Evolutionary conservation across 2,113 vertebrate species (phyloP).

Genomic region (Trochalopteron elliotii): DNA sequence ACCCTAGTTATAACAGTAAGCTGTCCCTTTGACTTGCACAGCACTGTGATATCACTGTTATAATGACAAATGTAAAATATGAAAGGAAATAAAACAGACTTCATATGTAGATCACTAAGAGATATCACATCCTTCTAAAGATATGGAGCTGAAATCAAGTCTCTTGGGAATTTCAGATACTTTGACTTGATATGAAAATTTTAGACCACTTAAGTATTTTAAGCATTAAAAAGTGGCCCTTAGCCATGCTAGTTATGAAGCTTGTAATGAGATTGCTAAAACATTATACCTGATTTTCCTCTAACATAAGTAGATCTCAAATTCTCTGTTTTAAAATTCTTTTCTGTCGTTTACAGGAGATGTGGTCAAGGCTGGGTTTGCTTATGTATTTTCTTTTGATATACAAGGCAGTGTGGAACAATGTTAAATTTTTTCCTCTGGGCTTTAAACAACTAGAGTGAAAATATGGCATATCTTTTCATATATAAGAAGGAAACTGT

Average conservation of each 20-base stretch:
- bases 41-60: constrained; percentile 11
- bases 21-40: constrained; percentile 36
- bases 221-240: neutral
- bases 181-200: neutral
- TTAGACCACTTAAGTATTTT: constrained; percentile 32
- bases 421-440: constrained; percentile 32
- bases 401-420: constrained; percentile 16
- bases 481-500: neutral
- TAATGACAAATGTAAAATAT: constrained; percentile 25
- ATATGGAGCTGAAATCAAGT: neutral
- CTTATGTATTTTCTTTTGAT: constrained; percentile 35
- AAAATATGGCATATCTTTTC: constrained; percentile 36
- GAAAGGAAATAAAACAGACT: constrained; percentile 27
- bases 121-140: neutral
- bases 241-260: neutral
- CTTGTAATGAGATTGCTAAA: constrained; percentile 41
- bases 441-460: constrained; percentile 34
- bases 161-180: neutral
- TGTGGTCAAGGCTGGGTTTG: neutral
- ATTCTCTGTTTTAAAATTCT: constrained; percentile 30
- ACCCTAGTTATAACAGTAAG: neutral
- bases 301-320: constrained; percentile 15
- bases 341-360: constrained; percentile 31
- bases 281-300: constrained; percentile 45
- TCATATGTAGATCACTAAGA: constrained; percentile 50